Evolutionary conservation across 2,797 vertebrate species (phyloP), one percentile per base, ranked within the genome.

Genomic region (Sebastes vulpes): DNA sequence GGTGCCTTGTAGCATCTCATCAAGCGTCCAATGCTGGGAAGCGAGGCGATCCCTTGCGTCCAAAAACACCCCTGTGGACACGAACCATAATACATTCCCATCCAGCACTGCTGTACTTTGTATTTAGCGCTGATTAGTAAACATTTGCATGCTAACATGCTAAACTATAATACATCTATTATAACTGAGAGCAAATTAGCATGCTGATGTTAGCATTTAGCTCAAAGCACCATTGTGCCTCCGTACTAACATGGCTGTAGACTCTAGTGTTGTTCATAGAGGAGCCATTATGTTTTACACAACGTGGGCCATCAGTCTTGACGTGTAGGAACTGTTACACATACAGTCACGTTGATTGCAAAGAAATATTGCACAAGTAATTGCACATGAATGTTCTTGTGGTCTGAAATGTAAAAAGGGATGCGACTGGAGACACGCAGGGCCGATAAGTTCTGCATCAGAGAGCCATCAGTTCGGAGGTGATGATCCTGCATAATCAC

Each of bases 401-500:
- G n/a, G 29, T 3, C 48, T 31, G 35, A 64, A 66, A 70, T 57
- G 11, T 53, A 31, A 60, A 76, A 73, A 23, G 50, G 9, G 23
- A 32, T 25, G 6, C 9, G 8, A 56, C 8, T 5, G 26, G 54
- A 79, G 38, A 71, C 28, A 23, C 35, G 50, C 4, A 4, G 11
- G 54, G 60, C 32, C 78, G 52, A 31, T 21, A 28, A 28, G 3
- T 66, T 84, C 50, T 82, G 73, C 54, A 65, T 52, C 65, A 61
- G 29, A 61, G 56, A 80, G 74, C 52, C 16, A 69, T 9, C 69
- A 72, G 65, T 53, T 25, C 10, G 72, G 50, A 64, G 67, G 29
- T 81, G 78, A 84, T 70, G 73, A 83, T 68, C 53, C 73, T 83
- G 69, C 26, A 65, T 87, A 86, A 82, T 91, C 58, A 87, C 64